A percentile compares a stretch with the other conserved stretches of the same genome.
These are phyloP conservation scores for Microcebus murinus DNA, from an alignment of 2,113 vertebrate genomes.

Conservation along the genomic window DNA sequence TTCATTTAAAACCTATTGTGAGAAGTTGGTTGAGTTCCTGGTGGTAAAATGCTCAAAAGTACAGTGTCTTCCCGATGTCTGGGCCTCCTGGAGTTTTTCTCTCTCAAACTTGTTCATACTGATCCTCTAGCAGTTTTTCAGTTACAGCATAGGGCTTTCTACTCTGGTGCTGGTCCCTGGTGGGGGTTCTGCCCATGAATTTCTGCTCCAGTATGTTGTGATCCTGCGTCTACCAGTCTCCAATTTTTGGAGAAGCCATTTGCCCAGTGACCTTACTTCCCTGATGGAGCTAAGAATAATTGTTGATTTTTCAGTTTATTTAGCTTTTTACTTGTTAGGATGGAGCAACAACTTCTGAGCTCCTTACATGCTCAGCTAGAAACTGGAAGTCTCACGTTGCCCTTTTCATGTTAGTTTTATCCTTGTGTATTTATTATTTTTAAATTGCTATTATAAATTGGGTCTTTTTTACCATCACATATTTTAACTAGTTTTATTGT, in stretches of 20 bases:
- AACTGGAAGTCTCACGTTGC: neutral
- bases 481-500: neutral
- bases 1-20: constrained; percentile 3
- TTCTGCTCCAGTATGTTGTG: neutral
- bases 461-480: neutral
- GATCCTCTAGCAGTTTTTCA: neutral
- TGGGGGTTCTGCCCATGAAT: neutral
- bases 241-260: neutral
- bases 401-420: neutral
- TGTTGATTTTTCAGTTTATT: neutral
- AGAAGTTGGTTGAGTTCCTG: neutral
- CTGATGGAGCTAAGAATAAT: neutral
- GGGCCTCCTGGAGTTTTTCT: neutral
- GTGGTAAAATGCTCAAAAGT: neutral
- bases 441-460: neutral
- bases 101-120: neutral
- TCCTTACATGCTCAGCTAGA: neutral
- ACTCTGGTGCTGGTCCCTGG: neutral
- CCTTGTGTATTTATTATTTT: neutral
- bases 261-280: neutral
- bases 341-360: neutral
- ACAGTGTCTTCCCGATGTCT: neutral
- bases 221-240: neutral
- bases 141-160: neutral
- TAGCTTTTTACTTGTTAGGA: neutral